Conservation (phyloP, 2,113 vertebrate genomes). For the Seriola rivoliana region DNA sequence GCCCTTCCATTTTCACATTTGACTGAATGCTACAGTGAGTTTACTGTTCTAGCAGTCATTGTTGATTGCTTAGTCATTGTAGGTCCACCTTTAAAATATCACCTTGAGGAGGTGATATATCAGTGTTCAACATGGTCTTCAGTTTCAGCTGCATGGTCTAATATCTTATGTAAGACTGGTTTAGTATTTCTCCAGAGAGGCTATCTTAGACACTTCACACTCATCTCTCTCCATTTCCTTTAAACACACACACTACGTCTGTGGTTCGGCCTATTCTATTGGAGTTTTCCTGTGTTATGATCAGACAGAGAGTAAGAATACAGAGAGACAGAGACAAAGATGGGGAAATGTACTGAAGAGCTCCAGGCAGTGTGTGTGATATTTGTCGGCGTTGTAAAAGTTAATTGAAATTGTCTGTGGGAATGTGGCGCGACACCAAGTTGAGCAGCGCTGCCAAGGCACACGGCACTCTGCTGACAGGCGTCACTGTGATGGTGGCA, state of each 20-base stretch:
- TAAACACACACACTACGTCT: constrained; percentile 12
- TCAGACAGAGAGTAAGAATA: constrained; percentile 28
- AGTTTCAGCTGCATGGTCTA: not conserved
- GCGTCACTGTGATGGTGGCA: constrained; percentile 41
- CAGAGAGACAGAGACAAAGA: constrained; percentile 32
- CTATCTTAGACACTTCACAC: constrained; percentile 3
- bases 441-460: constrained; percentile 52
- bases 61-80: not conserved
- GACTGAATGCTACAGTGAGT: not conserved
- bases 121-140: not conserved
- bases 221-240: constrained; percentile 3
- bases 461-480: constrained; percentile 60
- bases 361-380: constrained; percentile 49
- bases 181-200: constrained; percentile 8
- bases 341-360: constrained; percentile 27
- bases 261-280: not conserved
- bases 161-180: not conserved
- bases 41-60: not conserved
- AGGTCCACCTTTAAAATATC: not conserved
- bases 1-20: not conserved
- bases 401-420: constrained; percentile 78
- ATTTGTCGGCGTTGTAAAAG: constrained; percentile 70
- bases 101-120: not conserved
- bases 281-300: constrained; percentile 23
- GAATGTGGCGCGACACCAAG: constrained; percentile 57